Conservation (phyloP, 1,140 invertebrate genomes). For the Bombus pyrosoma region DNA sequence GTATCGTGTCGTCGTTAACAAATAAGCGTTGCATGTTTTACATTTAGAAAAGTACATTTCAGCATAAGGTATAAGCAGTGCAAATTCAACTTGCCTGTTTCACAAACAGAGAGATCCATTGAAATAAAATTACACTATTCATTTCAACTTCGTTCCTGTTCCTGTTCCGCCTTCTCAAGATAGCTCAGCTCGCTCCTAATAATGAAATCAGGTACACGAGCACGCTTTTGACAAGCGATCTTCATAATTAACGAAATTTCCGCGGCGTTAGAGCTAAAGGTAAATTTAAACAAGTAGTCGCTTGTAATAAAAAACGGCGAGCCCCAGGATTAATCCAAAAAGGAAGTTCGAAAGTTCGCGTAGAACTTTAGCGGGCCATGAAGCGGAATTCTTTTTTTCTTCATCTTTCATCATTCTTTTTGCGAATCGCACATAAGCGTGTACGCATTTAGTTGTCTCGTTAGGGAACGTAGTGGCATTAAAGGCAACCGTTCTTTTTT, state of each 20-base stretch:
- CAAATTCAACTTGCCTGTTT: no score
- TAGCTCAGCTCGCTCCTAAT: not conserved
- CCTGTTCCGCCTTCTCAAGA: not conserved
- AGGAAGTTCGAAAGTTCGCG: not conserved
- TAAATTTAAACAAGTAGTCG: conserved; percentile 24
- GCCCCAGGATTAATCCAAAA: not conserved
- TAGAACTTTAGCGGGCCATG: not conserved
- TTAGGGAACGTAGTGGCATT: not conserved
- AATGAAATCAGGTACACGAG: conserved; percentile 7
- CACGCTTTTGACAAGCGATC: conserved; percentile 3
- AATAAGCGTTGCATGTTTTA: no score
- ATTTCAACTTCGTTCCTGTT: not conserved
- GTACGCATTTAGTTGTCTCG: not conserved
- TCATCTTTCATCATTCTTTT: not conserved
- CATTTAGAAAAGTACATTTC: no score
- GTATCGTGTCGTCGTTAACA: no score
- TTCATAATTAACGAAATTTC: conserved; percentile 38
- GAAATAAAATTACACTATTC: not conserved
- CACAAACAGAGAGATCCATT: not conserved
- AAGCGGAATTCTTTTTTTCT: not conserved
- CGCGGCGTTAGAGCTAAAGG: not conserved
- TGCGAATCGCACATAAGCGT: not conserved
- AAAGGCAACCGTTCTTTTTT: conserved; percentile 3
- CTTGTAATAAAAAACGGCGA: conserved; percentile 2
- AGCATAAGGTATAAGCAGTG: no score